Evolutionary conservation across 1,140 invertebrate species (phyloP).

Genomic region (Pseudomyrmex flavicornis): DNA sequence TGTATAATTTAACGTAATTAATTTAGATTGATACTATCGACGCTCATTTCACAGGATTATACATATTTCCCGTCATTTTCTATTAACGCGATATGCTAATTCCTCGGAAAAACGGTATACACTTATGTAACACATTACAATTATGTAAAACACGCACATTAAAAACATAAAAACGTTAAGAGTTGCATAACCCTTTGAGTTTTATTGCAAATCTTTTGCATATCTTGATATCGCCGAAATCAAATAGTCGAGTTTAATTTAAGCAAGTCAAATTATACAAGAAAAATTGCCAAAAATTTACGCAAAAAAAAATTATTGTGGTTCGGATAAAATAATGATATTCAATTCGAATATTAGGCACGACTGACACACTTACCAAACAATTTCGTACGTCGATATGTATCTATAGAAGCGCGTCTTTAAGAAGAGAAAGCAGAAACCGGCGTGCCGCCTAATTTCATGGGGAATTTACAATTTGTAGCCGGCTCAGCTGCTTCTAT

Average conservation of each 20-base stretch:
- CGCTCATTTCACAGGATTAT: conserved; percentile 18
- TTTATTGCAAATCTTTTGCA: no score
- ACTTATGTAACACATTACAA: background rate
- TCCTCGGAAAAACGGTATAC: no score
- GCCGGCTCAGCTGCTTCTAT: conserved; percentile 36
- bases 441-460: conserved; percentile 72
- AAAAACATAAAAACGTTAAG: no score
- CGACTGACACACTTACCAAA: conserved; percentile 38
- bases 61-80: conserved; percentile 6
- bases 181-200: no score
- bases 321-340: background rate
- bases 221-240: no score
- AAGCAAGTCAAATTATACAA: no score
- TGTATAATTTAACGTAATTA: conserved; percentile 48
- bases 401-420: conserved; percentile 33
- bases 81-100: conserved; percentile 14
- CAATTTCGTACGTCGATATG: conserved; percentile 43
- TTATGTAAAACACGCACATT: no score
- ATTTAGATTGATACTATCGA: conserved; percentile 45
- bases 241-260: no score
- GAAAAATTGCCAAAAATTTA: background rate
- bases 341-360: conserved; percentile 2
- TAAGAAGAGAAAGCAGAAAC: conserved; percentile 65
- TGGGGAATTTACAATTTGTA: conserved; percentile 77
- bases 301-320: background rate